Base-by-base conservation (phyloP, 2,113 vertebrate species). In the Mustela nigripes region DNA sequence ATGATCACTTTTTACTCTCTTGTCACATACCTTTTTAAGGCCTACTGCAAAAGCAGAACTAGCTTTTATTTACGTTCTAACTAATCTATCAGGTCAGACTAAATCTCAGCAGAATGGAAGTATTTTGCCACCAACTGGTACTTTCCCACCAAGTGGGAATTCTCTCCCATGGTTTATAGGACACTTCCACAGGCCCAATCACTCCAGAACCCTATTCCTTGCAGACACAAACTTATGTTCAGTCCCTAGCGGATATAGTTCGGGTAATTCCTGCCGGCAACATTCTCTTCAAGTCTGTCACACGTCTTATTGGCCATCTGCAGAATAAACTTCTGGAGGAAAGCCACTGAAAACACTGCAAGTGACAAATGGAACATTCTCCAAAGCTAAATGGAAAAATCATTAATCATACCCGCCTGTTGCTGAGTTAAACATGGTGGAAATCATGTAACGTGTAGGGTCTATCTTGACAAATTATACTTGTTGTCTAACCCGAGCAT, bases 281-380 rank as follows among this genome's bases (percentile, higher is more conserved):
- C 36, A 12, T 1, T 81, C 69, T 96, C 89, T 33, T 95, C 33
- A 88, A 86, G 78, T 73, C 84, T 95, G 87, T 89, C 92, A 45
- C 82, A 84, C 5, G 1, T 97, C 97, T 94, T 93, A 92, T 83
- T 98, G 93, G 58, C 0, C 4, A 5, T 96, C 95, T 98, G 5
- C 3, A 10, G 91, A 93, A 67, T 42, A 65, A 96, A 89, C 90
- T 97, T 96, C 89, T 58, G 69, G 94, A 98, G 88, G 69, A 93
- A 89, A 98, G 88, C 93, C 98, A 97, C 4, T 0, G 21, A 97
- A 98, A 98, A n/a, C 83, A 87, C 92, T 96, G 81, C 36, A 88
- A 95, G 48, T 92, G 92, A 98, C 95, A 98, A 98, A 96, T 48
- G 42, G 89, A 96, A 97, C 96, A 81, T 62, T 85, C 90, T 95